Evolutionary conservation across 2,113 vertebrate genomes (phyloP).

Genomic region (Ochotona curzoniae): DNA sequence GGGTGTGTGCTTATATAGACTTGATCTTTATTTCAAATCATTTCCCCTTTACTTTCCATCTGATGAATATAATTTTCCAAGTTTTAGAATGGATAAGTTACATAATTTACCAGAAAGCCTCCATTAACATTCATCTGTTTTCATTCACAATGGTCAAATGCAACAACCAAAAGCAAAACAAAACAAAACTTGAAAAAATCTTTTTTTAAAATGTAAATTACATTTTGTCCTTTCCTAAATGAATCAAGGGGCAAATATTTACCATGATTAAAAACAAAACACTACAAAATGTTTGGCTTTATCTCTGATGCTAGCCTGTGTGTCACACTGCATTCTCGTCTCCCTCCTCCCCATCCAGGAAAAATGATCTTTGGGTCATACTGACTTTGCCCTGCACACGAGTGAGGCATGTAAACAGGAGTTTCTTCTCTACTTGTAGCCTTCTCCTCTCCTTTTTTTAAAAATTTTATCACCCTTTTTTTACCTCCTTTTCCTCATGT

Average conservation of each 20-base stretch:
- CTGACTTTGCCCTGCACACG: background rate
- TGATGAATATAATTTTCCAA: background rate
- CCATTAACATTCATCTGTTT: slow-evolving; percentile 28
- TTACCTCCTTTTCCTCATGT: slow-evolving; percentile 72
- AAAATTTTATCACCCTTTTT: slow-evolving; percentile 70
- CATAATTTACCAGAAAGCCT: background rate
- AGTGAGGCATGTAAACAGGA: background rate
- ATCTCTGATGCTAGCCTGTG: background rate
- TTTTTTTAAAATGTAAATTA: background rate
- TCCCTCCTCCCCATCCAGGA: background rate
- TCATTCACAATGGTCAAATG: background rate
- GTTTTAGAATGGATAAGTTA: slow-evolving; percentile 25
- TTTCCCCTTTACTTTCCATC: slow-evolving; percentile 1
- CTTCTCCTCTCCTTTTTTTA: slow-evolving; percentile 18
- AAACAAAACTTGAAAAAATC: background rate
- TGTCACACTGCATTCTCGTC: background rate
- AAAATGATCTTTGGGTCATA: background rate
- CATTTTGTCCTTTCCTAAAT: background rate
- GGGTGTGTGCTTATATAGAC: background rate
- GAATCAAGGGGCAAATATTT: background rate
- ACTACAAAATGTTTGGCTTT: background rate
- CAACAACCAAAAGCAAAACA: background rate
- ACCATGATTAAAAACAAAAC: background rate
- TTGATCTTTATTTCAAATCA: background rate
- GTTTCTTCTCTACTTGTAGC: slow-evolving; percentile 10